A percentile compares a stretch with the other conserved stretches of the same genome.
phyloP scores from a whole-genome alignment of 1,140 invertebrate species.

The Sesamia nonagrioides region DNA sequence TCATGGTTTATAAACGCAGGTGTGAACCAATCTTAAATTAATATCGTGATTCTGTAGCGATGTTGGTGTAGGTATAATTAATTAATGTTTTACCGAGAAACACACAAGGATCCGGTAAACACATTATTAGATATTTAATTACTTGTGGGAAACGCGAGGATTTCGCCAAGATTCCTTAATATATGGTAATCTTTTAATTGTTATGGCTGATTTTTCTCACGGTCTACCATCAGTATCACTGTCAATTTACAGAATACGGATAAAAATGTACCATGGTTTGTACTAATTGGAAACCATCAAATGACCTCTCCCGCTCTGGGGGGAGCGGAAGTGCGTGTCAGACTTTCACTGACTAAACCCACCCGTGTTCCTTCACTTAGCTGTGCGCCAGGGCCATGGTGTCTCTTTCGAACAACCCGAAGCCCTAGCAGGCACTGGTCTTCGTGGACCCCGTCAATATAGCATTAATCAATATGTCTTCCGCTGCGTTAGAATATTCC shows the following conservation, averaged over 20 bases:
- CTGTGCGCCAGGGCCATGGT: too few relatives aligned
- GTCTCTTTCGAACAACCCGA: too few relatives aligned
- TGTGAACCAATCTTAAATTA: background rate
- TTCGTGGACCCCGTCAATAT: too few relatives aligned
- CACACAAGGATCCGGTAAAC: slow-evolving; percentile 25
- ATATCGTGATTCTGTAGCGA: background rate
- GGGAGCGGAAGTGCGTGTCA: too few relatives aligned
- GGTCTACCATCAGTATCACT: slow-evolving; percentile 19
- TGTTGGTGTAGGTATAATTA: slow-evolving; percentile 16
- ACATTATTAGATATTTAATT: slow-evolving; percentile 37
- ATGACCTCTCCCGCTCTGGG: too few relatives aligned
- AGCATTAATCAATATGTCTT: background rate
- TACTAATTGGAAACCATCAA: too few relatives aligned
- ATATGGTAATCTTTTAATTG: slow-evolving; percentile 5
- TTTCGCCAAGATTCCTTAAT: slow-evolving; percentile 24
- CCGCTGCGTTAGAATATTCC: too few relatives aligned
- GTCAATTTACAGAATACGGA: background rate
- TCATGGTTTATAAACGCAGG: slow-evolving; percentile 8
- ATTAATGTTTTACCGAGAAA: slow-evolving; percentile 29
- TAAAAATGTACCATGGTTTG: background rate
- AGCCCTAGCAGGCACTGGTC: too few relatives aligned
- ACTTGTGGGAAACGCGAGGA: slow-evolving; percentile 16
- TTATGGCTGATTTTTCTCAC: background rate
- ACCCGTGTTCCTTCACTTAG: too few relatives aligned
- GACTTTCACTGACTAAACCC: too few relatives aligned